Percentiles rank a stretch among this genome's conserved stretches.
phyloP scores from a whole-genome alignment of 2,888 invertebrate genomes.

The Imbricaverruca yamaguchii region DNA sequence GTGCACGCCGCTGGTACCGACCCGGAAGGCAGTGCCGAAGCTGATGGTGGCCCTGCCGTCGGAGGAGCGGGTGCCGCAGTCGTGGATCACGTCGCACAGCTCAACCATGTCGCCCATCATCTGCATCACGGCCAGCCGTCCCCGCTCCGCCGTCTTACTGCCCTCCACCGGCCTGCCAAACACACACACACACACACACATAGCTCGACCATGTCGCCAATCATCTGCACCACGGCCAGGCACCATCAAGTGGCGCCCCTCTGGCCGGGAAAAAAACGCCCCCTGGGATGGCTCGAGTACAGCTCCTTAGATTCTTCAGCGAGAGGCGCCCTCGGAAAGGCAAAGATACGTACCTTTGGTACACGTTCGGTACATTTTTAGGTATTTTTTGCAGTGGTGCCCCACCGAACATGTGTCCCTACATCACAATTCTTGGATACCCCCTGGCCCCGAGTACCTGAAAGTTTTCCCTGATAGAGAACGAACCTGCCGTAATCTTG shows the following conservation, averaged over 20 bases:
- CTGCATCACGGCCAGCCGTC: constrained; percentile 75
- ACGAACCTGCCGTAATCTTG: neutral
- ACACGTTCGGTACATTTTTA: too few relatives aligned
- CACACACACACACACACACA: constrained; percentile 48
- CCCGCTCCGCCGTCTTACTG: constrained; percentile 78
- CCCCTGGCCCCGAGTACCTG: too few relatives aligned
- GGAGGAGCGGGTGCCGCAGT: constrained; percentile 62
- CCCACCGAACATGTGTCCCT: too few relatives aligned
- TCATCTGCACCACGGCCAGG: constrained; percentile 73
- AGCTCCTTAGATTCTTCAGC: too few relatives aligned
- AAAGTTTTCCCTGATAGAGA: too few relatives aligned
- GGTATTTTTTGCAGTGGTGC: too few relatives aligned
- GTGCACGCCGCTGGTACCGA: constrained; percentile 43
- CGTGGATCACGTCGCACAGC: constrained; percentile 78
- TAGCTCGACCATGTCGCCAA: constrained; percentile 80
- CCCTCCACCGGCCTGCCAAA: constrained; percentile 69
- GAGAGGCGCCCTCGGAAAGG: too few relatives aligned
- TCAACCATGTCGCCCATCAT: constrained; percentile 82
- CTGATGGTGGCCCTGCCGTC: constrained; percentile 65
- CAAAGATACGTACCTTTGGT: neutral
- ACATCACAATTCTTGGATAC: too few relatives aligned
- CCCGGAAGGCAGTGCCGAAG: constrained; percentile 82
- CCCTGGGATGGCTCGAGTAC: too few relatives aligned
- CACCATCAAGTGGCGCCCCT: constrained; percentile 44
- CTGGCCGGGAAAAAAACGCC: too few relatives aligned